Conservation (phyloP, 1,140 invertebrate genomes). For the Drosophila kurseongensis region DNA sequence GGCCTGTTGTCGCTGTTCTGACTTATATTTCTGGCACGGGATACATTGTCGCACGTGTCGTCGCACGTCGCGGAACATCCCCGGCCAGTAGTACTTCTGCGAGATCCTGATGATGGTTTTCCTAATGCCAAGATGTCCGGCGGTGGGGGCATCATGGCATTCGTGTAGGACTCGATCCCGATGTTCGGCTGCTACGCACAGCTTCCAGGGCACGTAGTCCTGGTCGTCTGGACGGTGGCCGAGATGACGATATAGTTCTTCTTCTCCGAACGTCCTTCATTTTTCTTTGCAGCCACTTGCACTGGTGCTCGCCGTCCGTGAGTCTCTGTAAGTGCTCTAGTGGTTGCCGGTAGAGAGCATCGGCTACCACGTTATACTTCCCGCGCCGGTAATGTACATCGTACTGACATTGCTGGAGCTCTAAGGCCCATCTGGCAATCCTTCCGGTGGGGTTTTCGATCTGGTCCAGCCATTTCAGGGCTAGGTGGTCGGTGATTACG, state of each 20-base stretch:
- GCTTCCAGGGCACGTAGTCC: not conserved
- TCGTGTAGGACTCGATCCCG: not conserved
- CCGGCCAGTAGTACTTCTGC: too few species aligned
- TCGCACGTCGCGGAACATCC: too few species aligned
- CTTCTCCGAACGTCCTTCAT: not conserved
- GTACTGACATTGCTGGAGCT: not conserved
- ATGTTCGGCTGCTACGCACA: not conserved
- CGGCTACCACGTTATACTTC: not conserved
- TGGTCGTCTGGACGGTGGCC: not conserved
- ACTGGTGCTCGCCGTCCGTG: not conserved
- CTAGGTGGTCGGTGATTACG: not conserved
- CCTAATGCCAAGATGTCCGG: too few species aligned
- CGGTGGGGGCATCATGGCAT: not conserved
- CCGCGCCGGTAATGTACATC: not conserved
- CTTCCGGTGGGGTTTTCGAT: not conserved
- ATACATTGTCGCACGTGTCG: too few species aligned
- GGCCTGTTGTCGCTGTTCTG: too few species aligned
- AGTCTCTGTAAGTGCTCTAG: not conserved
- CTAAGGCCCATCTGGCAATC: not conserved
- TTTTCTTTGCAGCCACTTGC: not conserved
- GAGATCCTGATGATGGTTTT: too few species aligned
- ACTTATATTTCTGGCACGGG: too few species aligned
- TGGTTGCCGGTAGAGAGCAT: too few species aligned
- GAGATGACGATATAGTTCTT: constrained; percentile 1
- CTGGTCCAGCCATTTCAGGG: not conserved